Evolutionary conservation across 1,140 invertebrate species (phyloP).

Genomic region (Agrypnia vestita): DNA sequence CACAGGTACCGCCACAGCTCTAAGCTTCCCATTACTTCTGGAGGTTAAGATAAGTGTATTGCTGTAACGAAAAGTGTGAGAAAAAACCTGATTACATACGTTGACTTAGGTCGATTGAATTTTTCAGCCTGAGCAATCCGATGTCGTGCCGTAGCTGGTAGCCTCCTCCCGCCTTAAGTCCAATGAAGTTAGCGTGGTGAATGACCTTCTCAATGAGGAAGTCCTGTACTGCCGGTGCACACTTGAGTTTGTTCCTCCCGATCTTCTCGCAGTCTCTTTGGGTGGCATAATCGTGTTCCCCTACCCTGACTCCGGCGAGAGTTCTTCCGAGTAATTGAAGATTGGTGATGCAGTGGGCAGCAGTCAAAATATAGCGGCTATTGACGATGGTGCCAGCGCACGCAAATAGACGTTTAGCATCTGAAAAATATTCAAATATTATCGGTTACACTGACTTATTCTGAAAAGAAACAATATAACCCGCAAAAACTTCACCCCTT

Average conservation of each 20-base stretch:
- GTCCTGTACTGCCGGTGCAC: constrained; percentile 73
- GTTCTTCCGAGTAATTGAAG: constrained; percentile 65
- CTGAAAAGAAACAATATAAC: background rate
- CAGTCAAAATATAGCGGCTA: constrained; percentile 79
- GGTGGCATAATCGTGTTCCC: constrained; percentile 73
- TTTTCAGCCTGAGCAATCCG: constrained; percentile 63
- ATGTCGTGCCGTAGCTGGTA: constrained; percentile 75
- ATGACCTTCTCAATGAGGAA: constrained; percentile 73
- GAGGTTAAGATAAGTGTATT: too few relatives aligned
- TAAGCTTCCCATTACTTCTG: too few relatives aligned
- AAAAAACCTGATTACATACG: too few relatives aligned
- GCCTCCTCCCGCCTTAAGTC: constrained; percentile 33
- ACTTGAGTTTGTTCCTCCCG: constrained; percentile 62
- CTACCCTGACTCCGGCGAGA: constrained; percentile 74
- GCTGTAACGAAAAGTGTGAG: too few relatives aligned
- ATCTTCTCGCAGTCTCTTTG: constrained; percentile 75
- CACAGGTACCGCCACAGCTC: too few relatives aligned
- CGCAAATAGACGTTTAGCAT: background rate
- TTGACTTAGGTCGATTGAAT: background rate
- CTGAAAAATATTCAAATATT: background rate
- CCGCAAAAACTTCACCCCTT: too few relatives aligned
- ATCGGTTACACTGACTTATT: too few relatives aligned
- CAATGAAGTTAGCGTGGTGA: constrained; percentile 73
- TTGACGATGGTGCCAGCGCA: constrained; percentile 79
- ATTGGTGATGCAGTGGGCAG: constrained; percentile 79